These are phyloP conservation scores for Tinea trinotella DNA, from an alignment of 2,888 invertebrate species.

Conservation along the genomic window DNA sequence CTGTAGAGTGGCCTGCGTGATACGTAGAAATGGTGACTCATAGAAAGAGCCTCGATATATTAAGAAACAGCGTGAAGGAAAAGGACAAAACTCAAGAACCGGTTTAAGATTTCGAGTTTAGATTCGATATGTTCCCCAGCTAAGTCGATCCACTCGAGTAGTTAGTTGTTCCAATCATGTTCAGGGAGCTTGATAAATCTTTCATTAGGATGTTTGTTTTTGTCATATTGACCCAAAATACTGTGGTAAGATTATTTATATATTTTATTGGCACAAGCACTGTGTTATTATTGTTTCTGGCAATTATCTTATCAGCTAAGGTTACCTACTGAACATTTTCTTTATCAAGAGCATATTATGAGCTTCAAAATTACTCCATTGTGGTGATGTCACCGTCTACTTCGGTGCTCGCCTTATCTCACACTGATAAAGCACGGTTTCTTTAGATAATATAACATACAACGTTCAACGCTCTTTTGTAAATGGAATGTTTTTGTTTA, in stretches of 20 bases:
- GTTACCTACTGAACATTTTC: slow-evolving; percentile 58
- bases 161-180: background rate
- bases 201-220: background rate
- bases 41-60: slow-evolving; percentile 52
- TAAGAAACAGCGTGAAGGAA: slow-evolving; percentile 34
- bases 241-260: background rate
- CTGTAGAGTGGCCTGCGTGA: slow-evolving; percentile 57
- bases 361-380: slow-evolving; percentile 35
- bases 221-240: no score
- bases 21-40: slow-evolving; percentile 70
- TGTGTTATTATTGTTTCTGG: background rate
- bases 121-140: slow-evolving; percentile 67
- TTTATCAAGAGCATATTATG: slow-evolving; percentile 44
- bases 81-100: slow-evolving; percentile 57
- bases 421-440: slow-evolving; percentile 39
- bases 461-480: slow-evolving; percentile 16
- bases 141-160: slow-evolving; percentile 32
- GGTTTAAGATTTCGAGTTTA: slow-evolving; percentile 70
- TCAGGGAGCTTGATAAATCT: background rate
- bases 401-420: slow-evolving; percentile 54
- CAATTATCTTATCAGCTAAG: slow-evolving; percentile 42
- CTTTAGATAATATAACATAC: slow-evolving; percentile 1
- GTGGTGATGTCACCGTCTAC: slow-evolving; percentile 58
- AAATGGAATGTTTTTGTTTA: slow-evolving; percentile 18
- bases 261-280: background rate